phyloP scores from a whole-genome alignment of 53 echinoderm and acorn worm genomes.

The Paracentrotus lividus region DNA sequence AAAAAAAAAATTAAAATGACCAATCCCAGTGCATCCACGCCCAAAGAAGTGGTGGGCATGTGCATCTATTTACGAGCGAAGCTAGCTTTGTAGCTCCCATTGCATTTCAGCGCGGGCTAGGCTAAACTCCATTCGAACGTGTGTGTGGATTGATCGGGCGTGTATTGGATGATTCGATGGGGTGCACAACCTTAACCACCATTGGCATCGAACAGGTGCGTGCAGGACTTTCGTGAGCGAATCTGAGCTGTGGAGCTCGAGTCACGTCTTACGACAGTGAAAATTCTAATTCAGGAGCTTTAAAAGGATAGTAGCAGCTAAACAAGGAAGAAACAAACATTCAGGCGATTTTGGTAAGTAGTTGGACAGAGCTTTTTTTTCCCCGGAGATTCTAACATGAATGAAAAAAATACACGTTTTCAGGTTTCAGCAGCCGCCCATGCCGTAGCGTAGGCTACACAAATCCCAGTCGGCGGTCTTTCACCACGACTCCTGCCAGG shows the following conservation, averaged over 20 bases:
- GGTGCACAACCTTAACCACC: no score
- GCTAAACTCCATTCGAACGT: no score
- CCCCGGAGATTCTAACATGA: not conserved
- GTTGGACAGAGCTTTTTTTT: not conserved
- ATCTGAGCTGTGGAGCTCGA: no score
- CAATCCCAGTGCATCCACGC: not conserved
- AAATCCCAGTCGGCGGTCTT: not conserved
- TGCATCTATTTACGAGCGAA: not conserved
- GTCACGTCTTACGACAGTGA: no score
- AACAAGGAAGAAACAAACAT: not conserved
- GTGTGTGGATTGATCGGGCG: no score
- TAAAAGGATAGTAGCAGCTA: not conserved
- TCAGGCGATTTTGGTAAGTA: not conserved
- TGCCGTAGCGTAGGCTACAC: no score
- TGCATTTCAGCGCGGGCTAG: no score
- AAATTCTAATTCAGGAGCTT: not conserved
- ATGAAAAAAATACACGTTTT: not conserved
- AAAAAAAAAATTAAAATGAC: no score
- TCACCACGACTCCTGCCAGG: not conserved
- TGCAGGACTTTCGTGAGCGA: no score
- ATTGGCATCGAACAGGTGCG: no score
- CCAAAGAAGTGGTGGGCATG: not conserved
- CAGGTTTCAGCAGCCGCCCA: not conserved
- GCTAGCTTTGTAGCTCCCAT: not conserved
- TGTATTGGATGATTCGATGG: no score